Evolutionary conservation across 92 coral and sea anemone species (phyloP).

Genomic region (Actinernus sp.): DNA sequence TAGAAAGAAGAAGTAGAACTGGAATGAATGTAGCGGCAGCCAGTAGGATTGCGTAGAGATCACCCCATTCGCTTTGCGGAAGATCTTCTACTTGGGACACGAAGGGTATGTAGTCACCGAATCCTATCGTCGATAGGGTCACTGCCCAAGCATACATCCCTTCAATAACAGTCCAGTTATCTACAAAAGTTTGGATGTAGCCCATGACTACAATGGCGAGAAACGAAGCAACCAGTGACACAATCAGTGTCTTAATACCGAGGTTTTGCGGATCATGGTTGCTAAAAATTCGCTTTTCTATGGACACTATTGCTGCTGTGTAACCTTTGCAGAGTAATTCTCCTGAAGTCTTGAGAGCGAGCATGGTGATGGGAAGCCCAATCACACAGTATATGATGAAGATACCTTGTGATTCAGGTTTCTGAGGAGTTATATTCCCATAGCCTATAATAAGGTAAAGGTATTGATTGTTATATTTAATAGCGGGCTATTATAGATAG

Average conservation of each 20-base stretch:
- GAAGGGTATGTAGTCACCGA: background rate
- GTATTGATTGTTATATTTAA: background rate
- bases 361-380: conserved; percentile 5
- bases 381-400: background rate
- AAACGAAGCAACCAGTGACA: background rate
- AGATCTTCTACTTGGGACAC: background rate
- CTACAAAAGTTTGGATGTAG: background rate
- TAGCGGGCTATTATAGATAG: too few species aligned
- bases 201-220: background rate
- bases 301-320: background rate
- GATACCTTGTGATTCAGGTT: background rate
- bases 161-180: background rate
- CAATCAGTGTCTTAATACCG: background rate
- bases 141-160: background rate
- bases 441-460: background rate
- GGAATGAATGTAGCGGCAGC: background rate
- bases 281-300: background rate
- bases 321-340: background rate
- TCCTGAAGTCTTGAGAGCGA: background rate
- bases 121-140: background rate
- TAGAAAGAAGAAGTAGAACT: background rate
- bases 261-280: background rate
- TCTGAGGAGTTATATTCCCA: background rate
- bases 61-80: background rate
- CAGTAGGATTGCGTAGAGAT: background rate